These are phyloP conservation scores for Eupithecia dodoneata DNA, from an alignment of 2,888 invertebrate genomes.

Conservation along the genomic window DNA sequence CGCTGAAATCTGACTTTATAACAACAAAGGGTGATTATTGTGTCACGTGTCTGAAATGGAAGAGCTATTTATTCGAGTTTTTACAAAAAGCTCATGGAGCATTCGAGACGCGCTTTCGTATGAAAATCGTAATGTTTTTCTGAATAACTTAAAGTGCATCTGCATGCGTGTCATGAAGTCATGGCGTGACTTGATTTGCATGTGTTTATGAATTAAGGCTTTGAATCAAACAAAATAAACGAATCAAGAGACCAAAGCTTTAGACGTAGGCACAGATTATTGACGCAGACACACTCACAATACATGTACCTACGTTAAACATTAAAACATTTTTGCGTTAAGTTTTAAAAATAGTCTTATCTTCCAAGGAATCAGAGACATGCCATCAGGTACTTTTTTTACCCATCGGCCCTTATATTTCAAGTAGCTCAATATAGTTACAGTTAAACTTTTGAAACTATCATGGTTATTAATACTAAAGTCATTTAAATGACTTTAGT, in stretches of 20 bases:
- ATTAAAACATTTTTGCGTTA: not conserved
- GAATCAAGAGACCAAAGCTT: too few species aligned
- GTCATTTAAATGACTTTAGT: too few species aligned
- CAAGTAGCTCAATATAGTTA: not conserved
- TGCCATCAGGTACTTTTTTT: not conserved
- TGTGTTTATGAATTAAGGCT: too few species aligned
- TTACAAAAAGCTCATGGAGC: not conserved
- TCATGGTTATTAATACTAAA: too few species aligned
- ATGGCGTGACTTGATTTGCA: too few species aligned
- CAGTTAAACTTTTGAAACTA: too few species aligned
- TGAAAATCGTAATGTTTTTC: too few species aligned
- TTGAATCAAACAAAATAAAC: too few species aligned
- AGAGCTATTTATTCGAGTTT: not conserved
- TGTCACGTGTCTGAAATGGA: not conserved
- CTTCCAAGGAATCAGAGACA: not conserved
- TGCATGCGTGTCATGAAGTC: too few species aligned
- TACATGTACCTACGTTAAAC: not conserved
- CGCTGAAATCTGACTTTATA: not conserved
- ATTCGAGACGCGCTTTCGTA: too few species aligned
- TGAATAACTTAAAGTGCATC: too few species aligned
- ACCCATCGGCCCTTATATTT: not conserved
- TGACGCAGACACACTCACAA: not conserved
- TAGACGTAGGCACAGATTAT: too few species aligned
- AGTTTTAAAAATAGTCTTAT: not conserved
- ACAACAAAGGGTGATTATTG: not conserved